Base-by-base conservation (phyloP, 2,797 vertebrate species). In the Luscinia megarhynchos region DNA sequence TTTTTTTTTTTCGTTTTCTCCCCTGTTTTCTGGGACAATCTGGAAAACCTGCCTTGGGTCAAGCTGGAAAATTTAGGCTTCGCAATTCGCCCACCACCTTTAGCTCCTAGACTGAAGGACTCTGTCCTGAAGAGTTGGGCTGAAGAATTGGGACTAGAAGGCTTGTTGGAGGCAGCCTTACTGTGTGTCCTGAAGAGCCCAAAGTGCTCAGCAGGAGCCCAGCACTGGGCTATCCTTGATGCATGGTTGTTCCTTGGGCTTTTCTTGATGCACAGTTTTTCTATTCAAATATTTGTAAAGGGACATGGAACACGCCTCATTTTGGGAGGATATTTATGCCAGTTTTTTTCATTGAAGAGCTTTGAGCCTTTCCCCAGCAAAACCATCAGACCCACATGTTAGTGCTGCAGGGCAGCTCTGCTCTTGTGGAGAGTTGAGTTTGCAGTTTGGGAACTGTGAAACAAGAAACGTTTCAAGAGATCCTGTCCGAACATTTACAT, bases 1-100 rank as follows among this genome's bases (percentile, higher is more conserved):
- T 22, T 27, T n/a, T 22, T 15, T n/a, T 45, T 23, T 11, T 40
- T 13, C 10, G 0, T 5, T 16, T 34, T 7, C 0, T 5, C 1
- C 8, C 3, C 19, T 38, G 4, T 41, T 77, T 81, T 12, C 18
- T 62, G 36, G 17, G 18, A 40, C 27, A 45, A 18, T 41, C 29
- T 54, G 27, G 46, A 66, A 81, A 81, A 67, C 21, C 4, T 9
- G 40, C 12, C 51, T 72, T n/a, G 16, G 36, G 53, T 27, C 2
- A 3, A 55, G 3, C 3, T 6, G n/a, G 29, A 27, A 82, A 89
- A 68, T 57, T 26, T 4, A 57, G 32, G 27, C 24, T 76, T 86
- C 32, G 15, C 19, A 29, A 40, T 53, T 46, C 29, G 5, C 4
- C 10, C 10, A 21, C 8, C 13, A 11, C 5, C 27, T 66, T 77